Conservation (phyloP, 2,113 vertebrate genomes). For the Eleginops maclovinus region DNA sequence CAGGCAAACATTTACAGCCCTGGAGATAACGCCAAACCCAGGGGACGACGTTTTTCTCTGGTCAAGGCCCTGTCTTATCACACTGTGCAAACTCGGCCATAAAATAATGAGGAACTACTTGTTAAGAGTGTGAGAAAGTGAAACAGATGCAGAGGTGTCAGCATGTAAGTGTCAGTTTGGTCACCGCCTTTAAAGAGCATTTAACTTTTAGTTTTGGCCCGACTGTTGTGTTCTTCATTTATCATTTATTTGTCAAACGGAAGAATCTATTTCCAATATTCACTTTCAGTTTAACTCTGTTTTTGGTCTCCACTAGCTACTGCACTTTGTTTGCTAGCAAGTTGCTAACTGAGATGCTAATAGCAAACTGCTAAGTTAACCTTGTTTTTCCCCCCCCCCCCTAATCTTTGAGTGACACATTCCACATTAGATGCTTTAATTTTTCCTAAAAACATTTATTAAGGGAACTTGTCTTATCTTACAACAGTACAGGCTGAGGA, state of each 20-base stretch:
- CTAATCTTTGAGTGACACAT: neutral
- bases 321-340: neutral
- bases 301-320: neutral
- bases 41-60: neutral
- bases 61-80: slow-evolving; percentile 26
- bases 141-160: slow-evolving; percentile 18
- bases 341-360: neutral
- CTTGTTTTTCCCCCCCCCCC: too few species aligned
- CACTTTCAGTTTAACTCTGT: neutral
- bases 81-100: slow-evolving; percentile 28
- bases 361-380: too few species aligned
- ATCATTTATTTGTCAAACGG: too few species aligned
- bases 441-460: too few species aligned
- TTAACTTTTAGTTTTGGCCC: slow-evolving; percentile 23
- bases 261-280: too few species aligned
- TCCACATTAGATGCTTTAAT: neutral
- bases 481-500: neutral
- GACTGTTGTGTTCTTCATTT: slow-evolving; percentile 6
- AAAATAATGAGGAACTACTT: slow-evolving; percentile 32
- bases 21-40: slow-evolving; percentile 14
- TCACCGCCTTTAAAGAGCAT: slow-evolving; percentile 23
- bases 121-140: slow-evolving; percentile 20
- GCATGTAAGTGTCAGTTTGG: slow-evolving; percentile 13
- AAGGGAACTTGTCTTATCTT: neutral
- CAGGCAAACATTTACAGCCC: slow-evolving; percentile 47